Evolutionary conservation across 2,797 vertebrate species (phyloP).

Genomic region (Calcarius lapponicus): DNA sequence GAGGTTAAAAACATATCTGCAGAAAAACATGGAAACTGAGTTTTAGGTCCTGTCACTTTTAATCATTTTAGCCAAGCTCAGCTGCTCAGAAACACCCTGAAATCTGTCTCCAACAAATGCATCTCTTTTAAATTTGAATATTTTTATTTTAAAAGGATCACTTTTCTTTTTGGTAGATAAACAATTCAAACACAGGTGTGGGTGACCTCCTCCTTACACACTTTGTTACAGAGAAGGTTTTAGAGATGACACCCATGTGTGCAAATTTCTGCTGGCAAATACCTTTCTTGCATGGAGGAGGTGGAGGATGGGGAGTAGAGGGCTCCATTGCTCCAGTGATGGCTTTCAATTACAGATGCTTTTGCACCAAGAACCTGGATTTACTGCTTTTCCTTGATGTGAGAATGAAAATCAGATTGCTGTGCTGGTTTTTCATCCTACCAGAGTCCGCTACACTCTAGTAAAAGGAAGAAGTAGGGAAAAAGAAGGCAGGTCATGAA

Average conservation of each 20-base stretch:
- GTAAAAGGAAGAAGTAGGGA: not conserved
- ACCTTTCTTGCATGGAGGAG: not conserved
- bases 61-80: not conserved
- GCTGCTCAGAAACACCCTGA: not conserved
- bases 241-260: not conserved
- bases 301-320: not conserved
- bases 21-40: constrained; percentile 4
- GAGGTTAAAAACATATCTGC: constrained; percentile 25
- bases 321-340: not conserved
- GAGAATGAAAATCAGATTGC: not conserved
- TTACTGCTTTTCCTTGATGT: not conserved
- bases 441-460: not conserved
- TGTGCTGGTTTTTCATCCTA: not conserved
- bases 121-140: not conserved
- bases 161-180: not conserved
- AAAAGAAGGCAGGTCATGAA: not conserved
- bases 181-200: not conserved
- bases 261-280: not conserved
- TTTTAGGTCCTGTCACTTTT: not conserved
- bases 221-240: not conserved
- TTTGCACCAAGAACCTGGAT: not conserved
- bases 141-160: not conserved
- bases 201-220: not conserved
- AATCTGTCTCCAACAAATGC: not conserved
- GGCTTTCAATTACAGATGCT: not conserved